Conservation (phyloP, 2,113 vertebrate genomes). For the Notechis scutatus region DNA sequence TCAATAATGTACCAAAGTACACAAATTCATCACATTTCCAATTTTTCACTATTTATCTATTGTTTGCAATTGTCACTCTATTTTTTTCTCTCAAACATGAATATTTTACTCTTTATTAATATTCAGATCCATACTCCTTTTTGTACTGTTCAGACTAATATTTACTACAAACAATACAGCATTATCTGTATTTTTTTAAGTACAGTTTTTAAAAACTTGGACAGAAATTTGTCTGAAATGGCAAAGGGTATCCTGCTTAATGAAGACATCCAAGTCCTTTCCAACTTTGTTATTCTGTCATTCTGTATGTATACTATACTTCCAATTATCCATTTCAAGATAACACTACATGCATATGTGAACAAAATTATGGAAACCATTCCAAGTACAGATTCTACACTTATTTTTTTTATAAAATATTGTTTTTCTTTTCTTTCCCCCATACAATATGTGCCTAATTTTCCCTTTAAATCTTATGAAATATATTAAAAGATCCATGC, state of each 20-base stretch:
- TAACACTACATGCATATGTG: neutral
- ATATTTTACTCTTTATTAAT: neutral
- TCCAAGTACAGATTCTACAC: neutral
- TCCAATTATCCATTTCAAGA: neutral
- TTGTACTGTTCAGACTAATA: neutral
- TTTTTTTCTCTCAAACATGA: neutral
- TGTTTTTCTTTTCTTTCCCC: neutral
- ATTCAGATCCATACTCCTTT: neutral
- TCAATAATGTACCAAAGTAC: neutral
- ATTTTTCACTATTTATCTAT: neutral
- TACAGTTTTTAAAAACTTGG: neutral
- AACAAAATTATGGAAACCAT: neutral
- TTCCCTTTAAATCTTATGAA: neutral
- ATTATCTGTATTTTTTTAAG: neutral
- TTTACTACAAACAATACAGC: neutral
- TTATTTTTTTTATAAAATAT: neutral
- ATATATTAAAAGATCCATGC: neutral
- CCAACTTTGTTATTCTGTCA: neutral
- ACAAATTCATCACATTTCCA: neutral
- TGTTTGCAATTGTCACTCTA: neutral
- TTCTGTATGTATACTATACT: neutral
- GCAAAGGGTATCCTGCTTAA: neutral
- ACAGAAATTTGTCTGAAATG: neutral
- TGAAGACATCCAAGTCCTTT: too few relatives aligned
- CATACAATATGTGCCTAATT: neutral